Evolutionary conservation across 2,113 vertebrate species (phyloP).

Genomic region (Ceyx cyanopectus): DNA sequence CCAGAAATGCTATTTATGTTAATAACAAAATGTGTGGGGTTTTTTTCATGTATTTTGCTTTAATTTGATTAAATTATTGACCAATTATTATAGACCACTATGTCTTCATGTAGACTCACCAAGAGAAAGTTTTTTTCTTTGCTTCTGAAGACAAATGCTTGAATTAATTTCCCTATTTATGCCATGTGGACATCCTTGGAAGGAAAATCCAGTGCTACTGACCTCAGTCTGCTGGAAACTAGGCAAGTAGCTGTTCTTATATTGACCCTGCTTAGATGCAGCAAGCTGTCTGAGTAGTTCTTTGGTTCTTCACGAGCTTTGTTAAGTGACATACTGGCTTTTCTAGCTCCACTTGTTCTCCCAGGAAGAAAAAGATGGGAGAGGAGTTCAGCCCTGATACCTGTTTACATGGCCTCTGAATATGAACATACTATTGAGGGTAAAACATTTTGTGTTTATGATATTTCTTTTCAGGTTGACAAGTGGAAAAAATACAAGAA

Average conservation of each 20-base stretch:
- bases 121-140: background rate
- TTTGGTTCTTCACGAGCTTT: background rate
- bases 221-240: background rate
- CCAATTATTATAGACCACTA: too few species aligned
- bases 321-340: background rate
- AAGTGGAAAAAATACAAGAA: background rate
- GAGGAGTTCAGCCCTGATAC: background rate
- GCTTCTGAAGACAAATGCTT: background rate
- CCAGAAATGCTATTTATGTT: background rate
- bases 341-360: background rate
- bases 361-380: background rate
- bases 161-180: background rate
- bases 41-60: background rate
- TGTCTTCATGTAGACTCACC: background rate
- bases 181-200: background rate
- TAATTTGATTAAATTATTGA: background rate
- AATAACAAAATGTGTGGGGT: background rate
- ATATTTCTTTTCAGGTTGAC: background rate
- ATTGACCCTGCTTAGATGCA: background rate
- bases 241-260: background rate
- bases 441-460: background rate
- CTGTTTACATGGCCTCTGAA: background rate
- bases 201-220: background rate
- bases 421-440: background rate
- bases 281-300: background rate